A percentile compares a stretch with the other conserved stretches of the same genome.
phyloP scores from a whole-genome alignment of 2,888 invertebrate species.

The Syrphus vitripennis region DNA sequence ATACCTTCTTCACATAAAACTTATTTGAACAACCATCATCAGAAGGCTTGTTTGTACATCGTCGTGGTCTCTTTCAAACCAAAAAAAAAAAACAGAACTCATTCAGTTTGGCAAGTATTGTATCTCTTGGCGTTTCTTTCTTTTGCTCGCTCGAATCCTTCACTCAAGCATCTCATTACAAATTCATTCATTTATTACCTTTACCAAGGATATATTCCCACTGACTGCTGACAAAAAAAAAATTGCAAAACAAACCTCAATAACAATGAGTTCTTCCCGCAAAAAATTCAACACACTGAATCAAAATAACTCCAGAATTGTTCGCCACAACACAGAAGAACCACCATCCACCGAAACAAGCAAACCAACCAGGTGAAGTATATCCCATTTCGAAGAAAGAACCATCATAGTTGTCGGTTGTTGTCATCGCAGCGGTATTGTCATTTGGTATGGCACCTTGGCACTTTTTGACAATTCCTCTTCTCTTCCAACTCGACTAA shows the following conservation, averaged over 20 bases:
- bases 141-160: neutral
- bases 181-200: slow-evolving; percentile 10
- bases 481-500: neutral
- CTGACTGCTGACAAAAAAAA: neutral
- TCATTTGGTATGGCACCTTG: slow-evolving; percentile 29
- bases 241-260: too few relatives aligned
- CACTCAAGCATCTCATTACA: slow-evolving; percentile 8
- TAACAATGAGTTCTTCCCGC: neutral
- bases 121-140: neutral
- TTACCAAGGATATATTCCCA: neutral
- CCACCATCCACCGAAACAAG: too few relatives aligned
- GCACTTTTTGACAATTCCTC: slow-evolving; percentile 22
- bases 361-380: neutral
- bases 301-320: neutral
- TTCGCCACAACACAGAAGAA: neutral
- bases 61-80: neutral
- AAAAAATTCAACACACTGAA: neutral
- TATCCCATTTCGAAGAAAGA: slow-evolving; percentile 9
- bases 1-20: neutral
- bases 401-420: neutral
- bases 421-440: neutral
- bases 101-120: neutral
- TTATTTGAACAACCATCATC: neutral
- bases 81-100: neutral
- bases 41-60: neutral